Percentiles rank a stretch among this genome's conserved stretches.
Conservation (phyloP, 2,113 vertebrate genomes). For the Anguilla japonica region DNA sequence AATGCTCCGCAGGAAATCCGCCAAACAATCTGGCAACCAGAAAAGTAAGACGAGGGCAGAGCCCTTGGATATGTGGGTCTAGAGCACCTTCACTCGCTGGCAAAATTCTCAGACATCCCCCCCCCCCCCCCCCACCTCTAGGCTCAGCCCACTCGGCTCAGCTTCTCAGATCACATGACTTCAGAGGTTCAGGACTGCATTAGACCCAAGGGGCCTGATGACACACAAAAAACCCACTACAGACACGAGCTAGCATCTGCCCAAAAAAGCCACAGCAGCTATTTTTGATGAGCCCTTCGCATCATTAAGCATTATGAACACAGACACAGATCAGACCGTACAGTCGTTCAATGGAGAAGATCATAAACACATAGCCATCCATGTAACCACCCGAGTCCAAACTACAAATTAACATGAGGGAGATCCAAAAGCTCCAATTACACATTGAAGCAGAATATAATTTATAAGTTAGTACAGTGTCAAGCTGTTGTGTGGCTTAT, state of each 20-base stretch:
- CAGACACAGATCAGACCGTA: background rate
- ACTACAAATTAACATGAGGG: background rate
- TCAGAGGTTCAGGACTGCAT: constrained; percentile 12
- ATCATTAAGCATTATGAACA: background rate
- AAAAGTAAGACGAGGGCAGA: background rate
- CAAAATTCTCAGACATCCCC: background rate
- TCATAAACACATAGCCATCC: background rate
- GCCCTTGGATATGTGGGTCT: background rate
- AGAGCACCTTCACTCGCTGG: background rate
- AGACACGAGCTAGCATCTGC: constrained; percentile 27
- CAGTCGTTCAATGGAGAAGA: background rate
- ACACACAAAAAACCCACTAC: constrained; percentile 16
- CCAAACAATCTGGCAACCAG: background rate
- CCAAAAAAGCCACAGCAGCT: constrained; percentile 19
- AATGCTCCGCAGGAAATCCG: background rate
- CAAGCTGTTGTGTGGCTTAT: constrained; percentile 9
- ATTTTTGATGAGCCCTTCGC: constrained; percentile 22
- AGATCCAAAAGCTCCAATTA: background rate
- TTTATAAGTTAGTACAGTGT: background rate
- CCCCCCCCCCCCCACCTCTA: background rate
- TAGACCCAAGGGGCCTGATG: constrained; percentile 17
- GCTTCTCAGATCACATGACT: constrained; percentile 16
- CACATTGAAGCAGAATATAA: constrained; percentile 3
- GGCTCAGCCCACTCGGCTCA: background rate
- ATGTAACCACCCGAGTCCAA: background rate